Percentiles rank a stretch among this genome's conserved stretches.
Evolutionary conservation across 1,140 invertebrate genomes (phyloP).

Genomic region (Atta colombica): DNA sequence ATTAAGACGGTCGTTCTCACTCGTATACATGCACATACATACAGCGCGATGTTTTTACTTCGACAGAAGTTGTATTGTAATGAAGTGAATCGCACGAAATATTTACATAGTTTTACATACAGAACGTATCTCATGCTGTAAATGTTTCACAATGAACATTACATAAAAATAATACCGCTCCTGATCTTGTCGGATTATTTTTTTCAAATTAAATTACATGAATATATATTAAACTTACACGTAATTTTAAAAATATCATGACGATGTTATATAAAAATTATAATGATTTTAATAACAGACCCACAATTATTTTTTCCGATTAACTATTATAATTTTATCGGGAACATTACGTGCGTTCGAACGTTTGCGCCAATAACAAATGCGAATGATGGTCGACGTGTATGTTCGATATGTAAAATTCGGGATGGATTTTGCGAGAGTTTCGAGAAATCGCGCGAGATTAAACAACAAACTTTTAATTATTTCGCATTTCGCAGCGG

Average conservation of each 20-base stretch:
- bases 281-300: conserved; percentile 2
- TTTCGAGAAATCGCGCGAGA: conserved; percentile 67
- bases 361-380: conserved; percentile 29
- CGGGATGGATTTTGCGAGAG: conserved; percentile 13
- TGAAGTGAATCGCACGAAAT: conserved; percentile 44
- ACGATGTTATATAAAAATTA: background rate
- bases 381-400: background rate
- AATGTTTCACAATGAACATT: conserved; percentile 15
- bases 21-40: conserved; percentile 55
- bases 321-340: conserved; percentile 14
- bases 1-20: conserved; percentile 70
- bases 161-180: conserved; percentile 9
- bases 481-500: conserved; percentile 65
- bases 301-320: background rate
- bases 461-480: conserved; percentile 74
- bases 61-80: conserved; percentile 22
- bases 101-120: conserved; percentile 14
- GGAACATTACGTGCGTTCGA: background rate
- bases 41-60: conserved; percentile 44
- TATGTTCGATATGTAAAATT: background rate
- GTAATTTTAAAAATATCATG: background rate
- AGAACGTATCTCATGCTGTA: background rate
- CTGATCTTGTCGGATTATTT: background rate
- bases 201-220: background rate
- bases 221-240: background rate